A percentile compares a stretch with the other conserved stretches of the same genome.
Evolutionary conservation across 2,888 invertebrate species (phyloP).

Genomic region (Dicyrtoma fusca): DNA sequence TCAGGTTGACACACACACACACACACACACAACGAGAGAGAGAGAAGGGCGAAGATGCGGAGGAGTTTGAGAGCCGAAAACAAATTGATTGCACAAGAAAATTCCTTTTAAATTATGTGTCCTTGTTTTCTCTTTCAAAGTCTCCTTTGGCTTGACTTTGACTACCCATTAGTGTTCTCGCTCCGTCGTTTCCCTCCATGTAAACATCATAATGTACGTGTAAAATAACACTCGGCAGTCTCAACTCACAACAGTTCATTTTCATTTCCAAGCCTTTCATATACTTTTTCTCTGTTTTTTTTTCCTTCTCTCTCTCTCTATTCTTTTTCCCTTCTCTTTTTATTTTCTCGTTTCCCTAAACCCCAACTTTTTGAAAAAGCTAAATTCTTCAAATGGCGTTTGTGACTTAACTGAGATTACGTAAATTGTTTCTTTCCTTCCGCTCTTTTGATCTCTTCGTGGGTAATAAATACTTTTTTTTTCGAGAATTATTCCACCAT

Average conservation of each 20-base stretch:
- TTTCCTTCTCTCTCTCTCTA: too few species aligned
- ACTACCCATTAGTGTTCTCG: slow-evolving; percentile 26
- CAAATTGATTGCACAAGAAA: slow-evolving; percentile 35
- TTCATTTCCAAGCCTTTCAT: neutral
- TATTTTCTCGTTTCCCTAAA: too few species aligned
- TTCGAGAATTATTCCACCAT: neutral
- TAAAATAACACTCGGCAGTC: slow-evolving; percentile 30
- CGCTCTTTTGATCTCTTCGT: neutral
- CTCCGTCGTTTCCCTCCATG: slow-evolving; percentile 5
- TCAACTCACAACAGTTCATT: slow-evolving; percentile 10
- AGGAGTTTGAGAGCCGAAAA: slow-evolving; percentile 10
- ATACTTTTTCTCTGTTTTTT: slow-evolving; percentile 7
- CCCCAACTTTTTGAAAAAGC: too few species aligned
- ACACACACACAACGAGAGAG: neutral
- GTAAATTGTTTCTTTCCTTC: slow-evolving; percentile 4
- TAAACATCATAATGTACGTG: slow-evolving; percentile 34
- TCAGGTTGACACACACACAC: slow-evolving; percentile 8
- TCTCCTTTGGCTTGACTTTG: slow-evolving; percentile 17
- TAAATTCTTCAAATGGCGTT: slow-evolving; percentile 6
- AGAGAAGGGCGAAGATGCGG: neutral
- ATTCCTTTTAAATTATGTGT: slow-evolving; percentile 32
- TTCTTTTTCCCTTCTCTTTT: neutral
- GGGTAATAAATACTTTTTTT: slow-evolving; percentile 4
- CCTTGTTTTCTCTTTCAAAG: slow-evolving; percentile 18
- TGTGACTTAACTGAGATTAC: neutral